Evolutionary conservation across 2,113 vertebrate species (phyloP).

Genomic region (Strix aluco): DNA sequence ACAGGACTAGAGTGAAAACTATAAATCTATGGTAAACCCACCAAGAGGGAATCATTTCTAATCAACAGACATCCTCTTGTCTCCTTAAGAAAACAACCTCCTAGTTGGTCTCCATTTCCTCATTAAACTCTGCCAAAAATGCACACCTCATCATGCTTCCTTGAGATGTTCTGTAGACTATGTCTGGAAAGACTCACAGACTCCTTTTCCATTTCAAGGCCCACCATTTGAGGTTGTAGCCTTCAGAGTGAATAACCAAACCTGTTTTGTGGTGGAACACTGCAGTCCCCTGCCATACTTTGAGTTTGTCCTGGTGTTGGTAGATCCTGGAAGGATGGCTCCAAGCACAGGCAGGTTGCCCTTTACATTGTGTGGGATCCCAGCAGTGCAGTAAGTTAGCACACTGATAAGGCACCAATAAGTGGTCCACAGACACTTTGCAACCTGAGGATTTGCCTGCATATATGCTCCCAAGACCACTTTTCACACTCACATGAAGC

Average conservation of each 20-base stretch:
- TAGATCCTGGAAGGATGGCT: background rate
- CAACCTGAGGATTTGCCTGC: background rate
- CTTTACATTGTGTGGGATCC: background rate
- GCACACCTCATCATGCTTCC: background rate
- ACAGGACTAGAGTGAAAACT: background rate
- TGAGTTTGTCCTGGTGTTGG: fast-evolving
- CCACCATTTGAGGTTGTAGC: background rate
- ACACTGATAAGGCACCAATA: background rate
- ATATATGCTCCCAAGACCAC: background rate
- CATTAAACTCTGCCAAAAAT: background rate
- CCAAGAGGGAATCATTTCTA: background rate
- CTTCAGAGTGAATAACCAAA: background rate
- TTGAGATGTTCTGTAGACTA: background rate
- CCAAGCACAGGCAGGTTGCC: background rate
- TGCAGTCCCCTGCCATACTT: background rate
- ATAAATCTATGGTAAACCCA: background rate
- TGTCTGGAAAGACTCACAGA: background rate
- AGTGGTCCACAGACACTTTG: background rate
- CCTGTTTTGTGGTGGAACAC: background rate
- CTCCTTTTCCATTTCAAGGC: background rate
- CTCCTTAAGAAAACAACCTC: background rate
- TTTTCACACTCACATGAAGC: background rate
- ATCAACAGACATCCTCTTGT: background rate
- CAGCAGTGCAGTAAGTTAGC: background rate
- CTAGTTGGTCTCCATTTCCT: background rate